Base-by-base conservation (phyloP, 2,888 invertebrate species). In the Scaeva pyrastri region DNA sequence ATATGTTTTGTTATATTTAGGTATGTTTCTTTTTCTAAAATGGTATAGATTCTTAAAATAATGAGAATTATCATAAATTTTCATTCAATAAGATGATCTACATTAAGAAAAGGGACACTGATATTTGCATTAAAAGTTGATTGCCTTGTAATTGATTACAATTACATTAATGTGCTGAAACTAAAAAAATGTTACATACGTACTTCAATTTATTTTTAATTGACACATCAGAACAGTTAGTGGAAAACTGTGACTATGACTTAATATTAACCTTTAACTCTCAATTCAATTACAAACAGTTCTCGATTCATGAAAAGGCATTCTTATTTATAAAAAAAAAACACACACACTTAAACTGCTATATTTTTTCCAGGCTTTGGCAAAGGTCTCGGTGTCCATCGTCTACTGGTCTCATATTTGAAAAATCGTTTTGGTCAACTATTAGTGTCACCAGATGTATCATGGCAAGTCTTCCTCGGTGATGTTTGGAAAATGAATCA, bases 391-490 rank as follows among this genome's bases (percentile, higher is more conserved):
- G 91, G 91, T 2, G 90, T 93, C 1, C 95, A 95, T 89, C 92
- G 93, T 1, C 91, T 93, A 79, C 91, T 95, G 55, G 93, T 94
- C 10, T 91, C 93, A 43, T 92, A 94, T 71, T 90, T 95, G 8
- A 91, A 93, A 55, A 90, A 92, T n/a, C 93, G 94, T 88, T 91
- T 95, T 41, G 94, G 94, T 0, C 92, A 94, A 77, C 91, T 92
- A 88, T 78, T 93, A 72, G 94, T 94, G 11, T 91, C 94, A 88
- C 94, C 94, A 0, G 91, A 93, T 0, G 90, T 91, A 12, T 92
- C 93, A 26, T 94, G 94, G 94, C 90, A 90, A 39, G 91, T 92
- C 5, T 92, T 92, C 1, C 86, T 94, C 21, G 91, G 92, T 1
- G 93, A 93, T 5, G 93, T 94, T 76, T 94, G 94, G 94, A 88